A percentile compares a stretch with the other conserved stretches of the same genome.
Conservation (phyloP, 2,888 invertebrate species). For the Bombylius discolor region DNA sequence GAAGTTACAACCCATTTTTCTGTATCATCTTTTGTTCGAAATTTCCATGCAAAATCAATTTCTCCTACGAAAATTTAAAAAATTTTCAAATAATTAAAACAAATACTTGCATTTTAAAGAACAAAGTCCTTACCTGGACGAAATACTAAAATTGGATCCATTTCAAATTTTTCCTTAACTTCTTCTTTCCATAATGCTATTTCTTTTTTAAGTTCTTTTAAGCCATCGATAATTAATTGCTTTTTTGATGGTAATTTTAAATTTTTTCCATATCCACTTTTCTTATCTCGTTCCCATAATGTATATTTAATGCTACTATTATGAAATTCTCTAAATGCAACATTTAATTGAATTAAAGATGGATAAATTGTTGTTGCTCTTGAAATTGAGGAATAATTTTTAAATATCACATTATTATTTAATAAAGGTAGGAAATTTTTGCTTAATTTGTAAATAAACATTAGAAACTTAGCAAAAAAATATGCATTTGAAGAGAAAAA, state of each 20-base stretch:
- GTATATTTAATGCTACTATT: slow-evolving; percentile 12
- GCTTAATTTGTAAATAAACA: no score
- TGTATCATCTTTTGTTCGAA: slow-evolving; percentile 47
- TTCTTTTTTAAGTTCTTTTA: slow-evolving; percentile 53
- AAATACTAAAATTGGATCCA: slow-evolving; percentile 45
- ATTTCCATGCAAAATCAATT: slow-evolving; percentile 61
- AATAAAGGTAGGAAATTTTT: no score
- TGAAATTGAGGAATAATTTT: no score
- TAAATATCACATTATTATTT: no score
- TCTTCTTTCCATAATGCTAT: slow-evolving; percentile 52
- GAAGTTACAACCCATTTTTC: slow-evolving; percentile 59
- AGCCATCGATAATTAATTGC: slow-evolving; percentile 48
- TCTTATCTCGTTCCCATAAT: slow-evolving; percentile 35
- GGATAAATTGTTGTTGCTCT: no score
- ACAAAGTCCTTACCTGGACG: slow-evolving; percentile 37
- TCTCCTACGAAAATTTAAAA: slow-evolving; percentile 41
- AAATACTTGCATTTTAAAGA: neutral
- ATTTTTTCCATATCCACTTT: slow-evolving; percentile 28
- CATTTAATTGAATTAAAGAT: neutral
- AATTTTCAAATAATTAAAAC: slow-evolving; percentile 1
- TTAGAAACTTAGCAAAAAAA: no score
- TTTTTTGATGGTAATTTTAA: slow-evolving; percentile 34
- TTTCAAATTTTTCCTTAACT: slow-evolving; percentile 47
- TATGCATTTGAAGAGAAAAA: no score
- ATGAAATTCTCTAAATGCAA: neutral